phyloP scores from a whole-genome alignment of 1,140 invertebrate species.

The Drosophila setifemur region DNA sequence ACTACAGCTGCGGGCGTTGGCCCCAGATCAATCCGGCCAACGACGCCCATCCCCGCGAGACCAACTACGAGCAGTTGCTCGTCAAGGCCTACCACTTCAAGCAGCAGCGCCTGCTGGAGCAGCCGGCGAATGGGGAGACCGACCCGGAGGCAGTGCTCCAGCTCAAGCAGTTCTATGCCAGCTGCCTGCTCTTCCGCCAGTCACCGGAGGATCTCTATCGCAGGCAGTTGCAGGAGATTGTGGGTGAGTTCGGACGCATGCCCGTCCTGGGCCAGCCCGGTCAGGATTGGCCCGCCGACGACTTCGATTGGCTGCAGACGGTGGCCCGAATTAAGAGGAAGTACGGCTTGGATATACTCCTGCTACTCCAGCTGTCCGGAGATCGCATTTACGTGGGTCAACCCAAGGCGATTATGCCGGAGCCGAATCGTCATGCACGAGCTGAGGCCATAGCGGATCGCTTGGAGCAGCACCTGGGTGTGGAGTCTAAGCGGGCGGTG shows the following conservation, averaged over 20 bases:
- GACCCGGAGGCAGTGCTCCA: slow-evolving; percentile 36
- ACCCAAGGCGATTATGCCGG: slow-evolving; percentile 19
- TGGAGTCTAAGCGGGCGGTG: slow-evolving; percentile 29
- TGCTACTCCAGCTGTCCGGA: slow-evolving; percentile 39
- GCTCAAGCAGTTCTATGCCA: slow-evolving; percentile 65
- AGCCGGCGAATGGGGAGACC: slow-evolving; percentile 17
- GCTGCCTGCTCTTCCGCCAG: slow-evolving; percentile 53
- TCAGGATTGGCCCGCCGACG: slow-evolving; percentile 33
- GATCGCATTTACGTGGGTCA: slow-evolving; percentile 61
- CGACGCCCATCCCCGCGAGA: slow-evolving; percentile 41
- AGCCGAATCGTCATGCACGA: slow-evolving; percentile 7
- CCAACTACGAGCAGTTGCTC: slow-evolving; percentile 58
- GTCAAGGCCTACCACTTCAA: slow-evolving; percentile 53
- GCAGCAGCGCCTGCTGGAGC: slow-evolving; percentile 60
- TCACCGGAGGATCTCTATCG: slow-evolving; percentile 10
- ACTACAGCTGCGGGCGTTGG: slow-evolving; percentile 73
- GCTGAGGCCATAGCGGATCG: slow-evolving; percentile 10
- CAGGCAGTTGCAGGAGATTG: slow-evolving; percentile 44
- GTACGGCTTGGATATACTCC: slow-evolving; percentile 64
- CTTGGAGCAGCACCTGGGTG: slow-evolving; percentile 34
- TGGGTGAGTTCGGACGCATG: slow-evolving; percentile 59
- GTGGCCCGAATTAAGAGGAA: slow-evolving; percentile 58
- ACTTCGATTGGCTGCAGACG: slow-evolving; percentile 62
- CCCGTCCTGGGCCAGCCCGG: slow-evolving; percentile 36
- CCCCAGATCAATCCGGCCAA: slow-evolving; percentile 71